Conservation (phyloP, 2,113 vertebrate species). For the Festucalex cinctus region DNA sequence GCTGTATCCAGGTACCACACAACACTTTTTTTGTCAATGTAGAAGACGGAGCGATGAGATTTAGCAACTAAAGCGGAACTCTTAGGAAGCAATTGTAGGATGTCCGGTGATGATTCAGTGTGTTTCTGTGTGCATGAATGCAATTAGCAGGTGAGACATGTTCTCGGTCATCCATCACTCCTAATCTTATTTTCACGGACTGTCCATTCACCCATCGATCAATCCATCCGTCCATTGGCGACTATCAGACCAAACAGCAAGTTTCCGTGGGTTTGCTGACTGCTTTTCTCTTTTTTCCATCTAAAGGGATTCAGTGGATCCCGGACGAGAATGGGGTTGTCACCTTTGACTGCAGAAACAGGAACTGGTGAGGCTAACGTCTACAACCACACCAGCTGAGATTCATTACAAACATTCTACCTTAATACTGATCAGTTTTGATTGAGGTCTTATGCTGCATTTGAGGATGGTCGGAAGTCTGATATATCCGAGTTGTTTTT, state of each 20-base stretch:
- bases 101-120: constrained; percentile 37
- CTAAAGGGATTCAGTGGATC: constrained; percentile 88
- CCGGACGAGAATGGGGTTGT: constrained; percentile 94
- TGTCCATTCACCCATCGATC: not conserved
- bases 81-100: constrained; percentile 12
- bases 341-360: constrained; percentile 90
- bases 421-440: no score
- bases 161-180: constrained; percentile 24
- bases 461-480: no score
- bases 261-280: constrained; percentile 1
- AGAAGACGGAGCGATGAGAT: not conserved
- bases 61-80: not conserved
- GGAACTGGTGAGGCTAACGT: constrained; percentile 82
- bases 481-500: no score
- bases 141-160: constrained; percentile 36
- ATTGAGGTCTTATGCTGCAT: no score
- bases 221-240: constrained; percentile 14
- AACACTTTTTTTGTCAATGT: no score
- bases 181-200: constrained; percentile 8
- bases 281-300: constrained; percentile 3
- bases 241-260: constrained; percentile 3
- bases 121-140: constrained; percentile 10
- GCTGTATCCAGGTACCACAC: constrained; percentile 85
- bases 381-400: no score
- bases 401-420: no score